Percentiles rank a stretch among this genome's conserved stretches.
phyloP scores from a whole-genome alignment of 2,888 invertebrate species.

The Hofmannophila pseudospretella region DNA sequence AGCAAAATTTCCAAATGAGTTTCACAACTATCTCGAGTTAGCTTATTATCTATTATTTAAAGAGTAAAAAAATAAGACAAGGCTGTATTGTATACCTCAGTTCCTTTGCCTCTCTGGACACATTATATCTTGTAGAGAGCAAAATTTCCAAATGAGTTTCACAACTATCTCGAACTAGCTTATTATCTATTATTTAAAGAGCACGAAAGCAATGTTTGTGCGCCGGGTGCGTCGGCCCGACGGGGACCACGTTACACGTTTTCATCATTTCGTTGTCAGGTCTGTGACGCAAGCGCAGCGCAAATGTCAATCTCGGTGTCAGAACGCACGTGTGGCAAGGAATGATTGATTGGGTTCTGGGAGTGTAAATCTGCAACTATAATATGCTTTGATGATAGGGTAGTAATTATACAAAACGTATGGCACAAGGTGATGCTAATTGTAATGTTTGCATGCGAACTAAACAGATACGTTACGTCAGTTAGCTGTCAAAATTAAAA shows the following conservation, averaged over 20 bases:
- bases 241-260: constrained; percentile 40
- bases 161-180: constrained; percentile 9
- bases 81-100: too few species aligned
- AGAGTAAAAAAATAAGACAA: too few species aligned
- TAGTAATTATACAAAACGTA: too few species aligned
- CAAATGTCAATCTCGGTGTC: constrained; percentile 46
- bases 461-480: too few species aligned
- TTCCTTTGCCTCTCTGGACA: too few species aligned
- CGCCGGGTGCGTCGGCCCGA: constrained; percentile 23
- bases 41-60: constrained; percentile 26
- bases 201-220: constrained; percentile 31
- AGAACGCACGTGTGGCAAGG: constrained; percentile 30
- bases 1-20: constrained; percentile 12
- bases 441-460: too few species aligned
- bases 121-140: too few species aligned
- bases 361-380: too few species aligned
- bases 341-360: constrained; percentile 42
- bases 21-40: constrained; percentile 13
- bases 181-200: constrained; percentile 27
- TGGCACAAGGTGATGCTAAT: too few species aligned
- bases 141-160: constrained; percentile 15
- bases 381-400: too few species aligned
- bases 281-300: constrained; percentile 38
- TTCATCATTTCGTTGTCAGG: constrained; percentile 46
- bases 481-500: too few species aligned